These are phyloP conservation scores for Benthosema pterotum DNA, from an alignment of 2,797 vertebrate species.

Conservation along the genomic window DNA sequence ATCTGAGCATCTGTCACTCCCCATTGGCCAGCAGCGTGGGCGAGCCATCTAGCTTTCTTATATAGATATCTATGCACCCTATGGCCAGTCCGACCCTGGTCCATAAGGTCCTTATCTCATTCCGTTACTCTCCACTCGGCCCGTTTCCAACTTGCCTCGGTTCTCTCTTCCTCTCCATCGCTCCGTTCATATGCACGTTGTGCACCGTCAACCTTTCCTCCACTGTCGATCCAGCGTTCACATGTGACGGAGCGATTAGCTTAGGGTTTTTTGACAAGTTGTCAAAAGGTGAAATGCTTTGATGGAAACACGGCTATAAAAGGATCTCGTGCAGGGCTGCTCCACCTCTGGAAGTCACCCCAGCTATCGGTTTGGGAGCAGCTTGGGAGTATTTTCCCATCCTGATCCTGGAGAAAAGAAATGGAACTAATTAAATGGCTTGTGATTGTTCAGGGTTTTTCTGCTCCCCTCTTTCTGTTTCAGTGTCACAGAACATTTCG, in stretches of 20 bases:
- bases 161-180: not conserved
- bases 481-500: constrained; percentile 60
- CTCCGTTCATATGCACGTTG: no score
- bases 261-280: constrained; percentile 51
- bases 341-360: constrained; percentile 60
- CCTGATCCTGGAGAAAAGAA: constrained; percentile 59
- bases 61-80: no score
- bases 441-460: constrained; percentile 64
- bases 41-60: no score
- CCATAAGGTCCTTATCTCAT: constrained; percentile 21
- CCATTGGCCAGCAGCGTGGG: no score
- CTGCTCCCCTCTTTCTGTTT: constrained; percentile 54
- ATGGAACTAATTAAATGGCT: constrained; percentile 70
- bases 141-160: constrained; percentile 4
- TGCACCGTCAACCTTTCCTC: not conserved
- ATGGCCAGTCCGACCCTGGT: no score
- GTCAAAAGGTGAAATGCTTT: constrained; percentile 63
- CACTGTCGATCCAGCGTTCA: constrained; percentile 12
- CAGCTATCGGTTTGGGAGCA: constrained; percentile 51
- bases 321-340: constrained; percentile 61
- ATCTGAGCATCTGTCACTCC: no score
- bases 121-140: not conserved
- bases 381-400: constrained; percentile 59
- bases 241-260: constrained; percentile 48
- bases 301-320: constrained; percentile 52